Evolutionary conservation across 1,140 invertebrate genomes (phyloP).

Genomic region (Euschistus heros): DNA sequence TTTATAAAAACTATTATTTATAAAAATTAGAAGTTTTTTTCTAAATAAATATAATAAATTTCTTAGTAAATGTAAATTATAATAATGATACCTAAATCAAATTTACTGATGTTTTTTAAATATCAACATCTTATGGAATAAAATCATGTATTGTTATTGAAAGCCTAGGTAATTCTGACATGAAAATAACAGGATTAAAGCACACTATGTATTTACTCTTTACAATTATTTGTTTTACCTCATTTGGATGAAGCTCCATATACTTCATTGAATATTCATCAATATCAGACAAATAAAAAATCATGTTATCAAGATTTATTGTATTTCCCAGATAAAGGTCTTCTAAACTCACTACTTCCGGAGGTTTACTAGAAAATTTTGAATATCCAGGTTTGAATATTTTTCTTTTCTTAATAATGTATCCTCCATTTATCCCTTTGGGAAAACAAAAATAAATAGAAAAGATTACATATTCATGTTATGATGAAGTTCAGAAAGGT

Average conservation of each 20-base stretch:
- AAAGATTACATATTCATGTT: too few species aligned
- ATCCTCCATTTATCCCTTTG: slow-evolving; percentile 48
- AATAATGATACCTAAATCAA: too few species aligned
- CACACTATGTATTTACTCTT: too few species aligned
- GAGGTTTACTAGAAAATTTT: slow-evolving; percentile 51
- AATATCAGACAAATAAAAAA: slow-evolving; percentile 63
- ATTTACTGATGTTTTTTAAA: background rate
- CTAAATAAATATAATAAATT: too few species aligned
- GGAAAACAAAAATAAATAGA: background rate
- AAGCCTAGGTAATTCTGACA: background rate
- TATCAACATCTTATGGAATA: background rate
- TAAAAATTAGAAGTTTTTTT: too few species aligned
- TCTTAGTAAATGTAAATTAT: too few species aligned
- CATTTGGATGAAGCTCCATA: slow-evolving; percentile 67
- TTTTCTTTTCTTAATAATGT: slow-evolving; percentile 52
- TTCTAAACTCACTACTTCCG: slow-evolving; percentile 56
- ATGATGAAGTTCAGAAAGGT: too few species aligned
- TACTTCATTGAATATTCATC: slow-evolving; percentile 78
- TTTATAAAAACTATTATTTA: too few species aligned
- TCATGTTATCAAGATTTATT: slow-evolving; percentile 61
- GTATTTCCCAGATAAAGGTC: slow-evolving; percentile 73
- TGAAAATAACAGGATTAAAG: too few species aligned
- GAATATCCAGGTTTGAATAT: slow-evolving; percentile 64
- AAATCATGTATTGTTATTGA: background rate
- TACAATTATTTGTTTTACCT: slow-evolving; percentile 41